These are phyloP conservation scores for Stratiomys singularior DNA, from an alignment of 2,888 invertebrate genomes.

Conservation along the genomic window DNA sequence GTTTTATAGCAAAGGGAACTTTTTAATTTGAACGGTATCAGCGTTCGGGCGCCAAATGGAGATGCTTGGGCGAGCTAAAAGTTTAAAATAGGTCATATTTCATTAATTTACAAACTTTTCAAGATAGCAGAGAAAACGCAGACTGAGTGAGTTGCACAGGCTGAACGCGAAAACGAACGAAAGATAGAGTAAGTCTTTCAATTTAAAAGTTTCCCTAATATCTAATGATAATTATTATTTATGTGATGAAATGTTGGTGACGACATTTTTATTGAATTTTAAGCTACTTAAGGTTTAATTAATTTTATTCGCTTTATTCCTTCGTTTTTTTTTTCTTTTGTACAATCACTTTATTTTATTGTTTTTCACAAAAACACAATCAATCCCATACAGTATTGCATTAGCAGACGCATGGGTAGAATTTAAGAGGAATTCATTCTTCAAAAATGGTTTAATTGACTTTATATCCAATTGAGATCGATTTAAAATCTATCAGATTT, in stretches of 20 bases:
- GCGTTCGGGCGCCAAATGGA: neutral
- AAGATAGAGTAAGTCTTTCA: slow-evolving; percentile 15
- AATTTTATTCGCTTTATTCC: no score
- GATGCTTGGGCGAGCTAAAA: slow-evolving; percentile 3
- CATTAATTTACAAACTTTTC: slow-evolving; percentile 40
- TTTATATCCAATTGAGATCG: no score
- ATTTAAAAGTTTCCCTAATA: slow-evolving; percentile 36
- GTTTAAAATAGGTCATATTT: slow-evolving; percentile 39
- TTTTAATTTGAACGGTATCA: slow-evolving; percentile 35
- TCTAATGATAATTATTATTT: slow-evolving; percentile 36
- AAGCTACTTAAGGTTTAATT: slow-evolving; percentile 25
- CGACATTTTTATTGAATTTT: slow-evolving; percentile 33
- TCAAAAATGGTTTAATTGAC: no score
- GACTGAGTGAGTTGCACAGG: neutral
- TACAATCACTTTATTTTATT: no score
- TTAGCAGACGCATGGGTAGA: no score
- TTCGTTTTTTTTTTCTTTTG: no score
- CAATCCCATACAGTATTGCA: no score
- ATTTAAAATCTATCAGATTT: no score
- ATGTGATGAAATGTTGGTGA: slow-evolving; percentile 5
- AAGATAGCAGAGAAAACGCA: neutral
- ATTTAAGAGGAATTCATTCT: no score
- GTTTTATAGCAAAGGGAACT: neutral
- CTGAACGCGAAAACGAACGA: neutral
- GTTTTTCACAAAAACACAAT: no score